Evolutionary conservation across 2,888 invertebrate species (phyloP).

Genomic region (Drosophila nr. perissopoda): DNA sequence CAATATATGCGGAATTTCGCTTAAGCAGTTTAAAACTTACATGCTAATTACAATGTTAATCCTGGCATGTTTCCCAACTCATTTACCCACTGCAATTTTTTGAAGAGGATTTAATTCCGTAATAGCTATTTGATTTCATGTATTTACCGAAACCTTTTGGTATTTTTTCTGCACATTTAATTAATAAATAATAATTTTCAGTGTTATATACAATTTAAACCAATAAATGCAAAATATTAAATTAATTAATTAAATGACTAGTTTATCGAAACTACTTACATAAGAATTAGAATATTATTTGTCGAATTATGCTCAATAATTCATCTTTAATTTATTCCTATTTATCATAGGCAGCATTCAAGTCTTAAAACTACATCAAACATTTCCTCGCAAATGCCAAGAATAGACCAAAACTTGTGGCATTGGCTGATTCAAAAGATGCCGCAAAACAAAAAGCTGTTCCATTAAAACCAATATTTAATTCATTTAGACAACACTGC

Average conservation of each 20-base stretch:
- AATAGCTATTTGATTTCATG: conserved; percentile 9
- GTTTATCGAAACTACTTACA: not conserved
- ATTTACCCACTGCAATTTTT: conserved; percentile 8
- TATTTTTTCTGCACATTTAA: not conserved
- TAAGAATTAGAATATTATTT: not conserved
- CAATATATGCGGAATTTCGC: conserved; percentile 2
- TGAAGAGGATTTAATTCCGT: not conserved
- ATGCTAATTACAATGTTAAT: conserved; percentile 31
- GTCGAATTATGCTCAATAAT: not conserved
- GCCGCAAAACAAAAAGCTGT: not conserved
- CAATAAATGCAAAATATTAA: not conserved
- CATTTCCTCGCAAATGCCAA: not conserved
- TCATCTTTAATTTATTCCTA: not conserved
- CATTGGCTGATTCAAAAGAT: conserved; percentile 1
- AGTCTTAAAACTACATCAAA: not conserved
- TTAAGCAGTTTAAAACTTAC: conserved; percentile 24
- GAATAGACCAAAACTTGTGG: not conserved
- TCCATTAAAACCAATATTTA: conserved; percentile 13
- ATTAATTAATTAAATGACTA: not conserved
- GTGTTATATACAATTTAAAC: not conserved
- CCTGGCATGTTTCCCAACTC: not conserved
- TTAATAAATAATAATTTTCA: not conserved
- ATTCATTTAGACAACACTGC: conserved; percentile 34
- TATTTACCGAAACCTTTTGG: not conserved
- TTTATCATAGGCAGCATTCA: not conserved